These are phyloP conservation scores for Psilopogon haemacephalus DNA, from an alignment of 2,113 vertebrate species.

Conservation along the genomic window DNA sequence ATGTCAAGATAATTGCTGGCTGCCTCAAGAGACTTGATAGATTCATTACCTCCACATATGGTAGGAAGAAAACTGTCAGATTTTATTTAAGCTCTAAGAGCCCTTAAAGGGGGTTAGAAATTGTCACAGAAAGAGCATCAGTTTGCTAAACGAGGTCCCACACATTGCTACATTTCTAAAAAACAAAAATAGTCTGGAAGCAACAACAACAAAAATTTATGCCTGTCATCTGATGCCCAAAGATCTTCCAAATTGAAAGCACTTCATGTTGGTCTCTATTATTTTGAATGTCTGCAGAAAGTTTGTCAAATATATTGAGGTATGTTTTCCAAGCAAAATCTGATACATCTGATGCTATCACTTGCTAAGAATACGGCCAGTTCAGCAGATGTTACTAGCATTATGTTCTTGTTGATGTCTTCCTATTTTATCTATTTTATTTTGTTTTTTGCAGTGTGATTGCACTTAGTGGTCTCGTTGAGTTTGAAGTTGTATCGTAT, in stretches of 20 bases:
- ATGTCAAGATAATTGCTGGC: constrained; percentile 55
- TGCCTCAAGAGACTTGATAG: constrained; percentile 51
- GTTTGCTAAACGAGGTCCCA: constrained; percentile 25
- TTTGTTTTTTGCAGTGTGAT: not conserved
- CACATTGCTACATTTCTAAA: not conserved
- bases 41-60: constrained; percentile 57
- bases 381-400: not conserved
- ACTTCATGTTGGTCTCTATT: not conserved
- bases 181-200: not conserved
- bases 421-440: constrained; percentile 41
- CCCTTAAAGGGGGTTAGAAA: constrained; percentile 22
- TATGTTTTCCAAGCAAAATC: not conserved
- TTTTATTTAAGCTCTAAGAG: constrained; percentile 50
- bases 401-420: not conserved
- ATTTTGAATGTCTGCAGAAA: not conserved
- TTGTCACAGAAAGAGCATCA: constrained; percentile 30
- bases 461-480: not conserved
- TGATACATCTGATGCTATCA: not conserved
- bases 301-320: not conserved
- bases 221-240: not conserved
- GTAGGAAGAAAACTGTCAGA: constrained; percentile 43
- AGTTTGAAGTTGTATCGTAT: not conserved
- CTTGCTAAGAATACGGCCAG: not conserved
- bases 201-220: not conserved
- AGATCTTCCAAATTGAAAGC: not conserved